Evolutionary conservation across 2,797 vertebrate species (phyloP).

Genomic region (Hydrolagus colliei): DNA sequence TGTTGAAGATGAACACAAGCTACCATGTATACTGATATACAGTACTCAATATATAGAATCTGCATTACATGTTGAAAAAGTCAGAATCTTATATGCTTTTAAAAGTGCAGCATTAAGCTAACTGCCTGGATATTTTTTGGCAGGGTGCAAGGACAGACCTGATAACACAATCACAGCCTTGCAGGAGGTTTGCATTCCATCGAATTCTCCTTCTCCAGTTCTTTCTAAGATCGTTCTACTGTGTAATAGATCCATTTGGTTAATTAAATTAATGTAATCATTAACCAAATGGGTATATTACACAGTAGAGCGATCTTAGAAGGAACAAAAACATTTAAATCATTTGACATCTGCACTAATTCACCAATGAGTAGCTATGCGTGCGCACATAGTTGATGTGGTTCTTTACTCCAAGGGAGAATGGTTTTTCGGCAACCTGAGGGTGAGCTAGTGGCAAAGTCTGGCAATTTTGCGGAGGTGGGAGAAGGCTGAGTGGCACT

Average conservation of each 20-base stretch:
- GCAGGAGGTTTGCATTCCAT: conserved; percentile 26
- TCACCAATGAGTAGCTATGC: conserved; percentile 3
- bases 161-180: conserved; percentile 14
- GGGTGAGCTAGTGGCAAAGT: too few species aligned
- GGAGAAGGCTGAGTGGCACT: too few species aligned
- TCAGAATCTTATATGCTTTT: too few species aligned
- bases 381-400: neutral
- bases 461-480: too few species aligned
- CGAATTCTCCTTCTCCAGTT: neutral
- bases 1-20: too few species aligned
- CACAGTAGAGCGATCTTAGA: conserved; percentile 28
- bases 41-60: too few species aligned
- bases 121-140: conserved; percentile 5
- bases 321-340: conserved; percentile 29
- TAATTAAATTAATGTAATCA: conserved; percentile 32
- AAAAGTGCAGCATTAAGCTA: neutral
- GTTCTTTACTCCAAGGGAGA: neutral
- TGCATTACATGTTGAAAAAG: too few species aligned
- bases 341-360: conserved; percentile 23
- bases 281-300: conserved; percentile 30
- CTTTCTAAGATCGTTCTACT: neutral
- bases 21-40: too few species aligned
- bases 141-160: neutral
- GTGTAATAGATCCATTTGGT: conserved; percentile 30
- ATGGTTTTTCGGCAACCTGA: neutral